phyloP scores from a whole-genome alignment of 1,140 invertebrate species.

The Tetranychus cinnabarinus region DNA sequence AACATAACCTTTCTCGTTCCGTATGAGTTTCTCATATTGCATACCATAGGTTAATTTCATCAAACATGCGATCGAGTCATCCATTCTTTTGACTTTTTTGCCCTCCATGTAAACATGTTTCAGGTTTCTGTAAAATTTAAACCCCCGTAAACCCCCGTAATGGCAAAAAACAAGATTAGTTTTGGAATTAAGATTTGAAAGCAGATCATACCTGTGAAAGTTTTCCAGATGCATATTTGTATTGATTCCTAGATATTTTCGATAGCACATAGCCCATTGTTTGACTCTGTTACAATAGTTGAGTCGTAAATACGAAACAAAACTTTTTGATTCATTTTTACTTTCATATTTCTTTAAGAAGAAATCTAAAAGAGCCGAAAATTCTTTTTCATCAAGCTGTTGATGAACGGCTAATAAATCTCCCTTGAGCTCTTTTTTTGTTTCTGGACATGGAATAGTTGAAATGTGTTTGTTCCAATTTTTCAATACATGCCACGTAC shows the following conservation, averaged over 20 bases:
- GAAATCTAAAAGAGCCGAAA: too few species aligned
- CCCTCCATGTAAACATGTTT: neutral
- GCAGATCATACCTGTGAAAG: neutral
- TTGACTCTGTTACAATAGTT: neutral
- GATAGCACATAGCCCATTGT: neutral
- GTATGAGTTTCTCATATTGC: neutral
- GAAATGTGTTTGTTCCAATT: neutral
- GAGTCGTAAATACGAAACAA: too few species aligned
- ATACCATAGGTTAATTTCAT: neutral
- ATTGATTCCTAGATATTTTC: neutral
- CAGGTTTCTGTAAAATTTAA: neutral
- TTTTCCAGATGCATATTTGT: neutral
- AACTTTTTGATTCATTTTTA: too few species aligned
- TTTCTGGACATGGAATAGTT: too few species aligned
- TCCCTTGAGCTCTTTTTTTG: too few species aligned
- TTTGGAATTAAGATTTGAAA: too few species aligned
- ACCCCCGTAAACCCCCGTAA: neutral
- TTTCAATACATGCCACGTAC: neutral
- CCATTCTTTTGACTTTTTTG: neutral
- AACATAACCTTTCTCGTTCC: neutral
- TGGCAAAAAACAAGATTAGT: neutral
- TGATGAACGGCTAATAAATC: too few species aligned
- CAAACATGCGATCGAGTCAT: neutral
- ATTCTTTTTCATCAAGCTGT: too few species aligned
- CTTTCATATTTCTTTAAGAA: too few species aligned